Conservation (phyloP, 2,113 vertebrate species). For the Albula goreensis region DNA sequence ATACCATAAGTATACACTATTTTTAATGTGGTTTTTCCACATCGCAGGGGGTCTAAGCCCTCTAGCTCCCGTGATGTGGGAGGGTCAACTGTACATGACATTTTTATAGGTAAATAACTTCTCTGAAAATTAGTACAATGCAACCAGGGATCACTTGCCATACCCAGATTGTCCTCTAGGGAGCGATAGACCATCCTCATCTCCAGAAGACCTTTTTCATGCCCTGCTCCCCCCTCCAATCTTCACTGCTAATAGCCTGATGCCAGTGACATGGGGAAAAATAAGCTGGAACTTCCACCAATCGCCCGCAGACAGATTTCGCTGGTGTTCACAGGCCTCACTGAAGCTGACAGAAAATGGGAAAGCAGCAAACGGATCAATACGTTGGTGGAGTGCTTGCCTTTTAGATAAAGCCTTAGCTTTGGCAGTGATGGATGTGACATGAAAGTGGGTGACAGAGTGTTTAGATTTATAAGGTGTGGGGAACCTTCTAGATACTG, state of each 20-base stretch:
- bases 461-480: too few species aligned
- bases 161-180: not conserved
- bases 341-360: conserved; percentile 6
- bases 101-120: too few species aligned
- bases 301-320: not conserved
- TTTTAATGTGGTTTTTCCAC: too few species aligned
- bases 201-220: not conserved
- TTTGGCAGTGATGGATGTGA: not conserved
- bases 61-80: too few species aligned
- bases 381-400: not conserved
- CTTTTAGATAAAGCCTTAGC: not conserved
- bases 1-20: too few species aligned
- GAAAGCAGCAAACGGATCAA: not conserved
- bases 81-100: too few species aligned
- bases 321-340: not conserved
- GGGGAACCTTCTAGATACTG: not conserved
- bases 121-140: too few species aligned
- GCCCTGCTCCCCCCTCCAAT: not conserved
- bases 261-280: not conserved
- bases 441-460: not conserved
- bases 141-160: not conserved
- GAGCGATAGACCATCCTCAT: not conserved
- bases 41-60: too few species aligned
- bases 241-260: not conserved
- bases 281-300: not conserved